These are phyloP conservation scores for Spilarctia lutea DNA, from an alignment of 2,888 invertebrate genomes.

Conservation along the genomic window DNA sequence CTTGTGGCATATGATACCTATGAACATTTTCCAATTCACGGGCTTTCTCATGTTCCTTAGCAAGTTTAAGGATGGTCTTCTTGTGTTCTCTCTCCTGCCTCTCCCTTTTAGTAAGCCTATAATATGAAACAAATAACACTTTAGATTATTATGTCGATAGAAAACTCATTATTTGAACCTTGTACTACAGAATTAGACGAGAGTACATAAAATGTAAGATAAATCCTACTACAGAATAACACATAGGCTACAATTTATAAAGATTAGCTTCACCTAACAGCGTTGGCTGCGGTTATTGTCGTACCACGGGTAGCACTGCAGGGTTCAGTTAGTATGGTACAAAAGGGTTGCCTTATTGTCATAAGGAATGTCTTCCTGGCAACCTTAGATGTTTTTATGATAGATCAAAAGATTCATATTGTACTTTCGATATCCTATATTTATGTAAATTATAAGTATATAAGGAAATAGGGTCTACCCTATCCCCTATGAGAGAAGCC, in stretches of 20 bases:
- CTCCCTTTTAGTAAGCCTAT: slow-evolving; percentile 94
- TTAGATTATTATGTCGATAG: neutral
- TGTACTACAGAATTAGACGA: no score
- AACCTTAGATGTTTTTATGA: neutral
- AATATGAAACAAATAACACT: slow-evolving; percentile 49
- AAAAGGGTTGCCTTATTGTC: no score
- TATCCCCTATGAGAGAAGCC: no score
- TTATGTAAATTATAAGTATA: neutral
- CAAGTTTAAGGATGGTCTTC: slow-evolving; percentile 95
- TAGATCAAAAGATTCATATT: neutral
- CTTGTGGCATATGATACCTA: slow-evolving; percentile 97
- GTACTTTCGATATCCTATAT: neutral
- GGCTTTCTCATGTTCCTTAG: slow-evolving; percentile 98
- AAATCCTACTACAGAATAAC: no score
- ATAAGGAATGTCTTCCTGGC: no score
- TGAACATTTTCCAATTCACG: slow-evolving; percentile 97
- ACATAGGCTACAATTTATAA: no score
- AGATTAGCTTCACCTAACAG: no score
- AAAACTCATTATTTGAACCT: neutral
- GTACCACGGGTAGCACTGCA: no score
- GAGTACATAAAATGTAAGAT: no score
- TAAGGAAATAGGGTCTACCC: no score
- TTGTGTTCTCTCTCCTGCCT: slow-evolving; percentile 95
- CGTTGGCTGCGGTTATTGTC: no score
- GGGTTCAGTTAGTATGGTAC: no score